Percentiles rank a stretch among this genome's conserved stretches.
Conservation (phyloP, 1,140 invertebrate genomes). For the Penaeus japonicus region DNA sequence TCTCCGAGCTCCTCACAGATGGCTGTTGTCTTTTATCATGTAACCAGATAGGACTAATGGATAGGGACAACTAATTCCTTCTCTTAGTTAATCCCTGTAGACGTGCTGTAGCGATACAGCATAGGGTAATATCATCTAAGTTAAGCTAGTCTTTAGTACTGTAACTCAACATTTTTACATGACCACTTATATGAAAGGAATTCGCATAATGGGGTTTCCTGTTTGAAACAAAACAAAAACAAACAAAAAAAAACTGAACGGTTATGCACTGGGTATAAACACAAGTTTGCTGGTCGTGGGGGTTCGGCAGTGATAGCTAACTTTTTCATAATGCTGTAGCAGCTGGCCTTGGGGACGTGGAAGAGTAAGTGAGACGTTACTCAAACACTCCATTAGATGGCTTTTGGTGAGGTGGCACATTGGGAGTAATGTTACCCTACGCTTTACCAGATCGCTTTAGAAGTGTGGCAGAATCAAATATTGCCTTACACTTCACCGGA, state of each 20-base stretch:
- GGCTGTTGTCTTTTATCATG: conserved; percentile 27
- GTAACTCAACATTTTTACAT: conserved; percentile 39
- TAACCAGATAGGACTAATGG: not conserved
- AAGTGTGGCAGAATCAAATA: too few species aligned
- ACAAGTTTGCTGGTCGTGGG: too few species aligned
- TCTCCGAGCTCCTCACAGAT: conserved; percentile 4
- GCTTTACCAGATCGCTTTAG: too few species aligned
- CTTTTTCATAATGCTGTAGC: too few species aligned
- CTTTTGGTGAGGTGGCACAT: too few species aligned
- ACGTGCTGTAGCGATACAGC: conserved; percentile 29
- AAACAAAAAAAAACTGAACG: not conserved
- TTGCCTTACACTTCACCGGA: too few species aligned
- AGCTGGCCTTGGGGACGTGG: too few species aligned
- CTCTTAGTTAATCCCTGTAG: conserved; percentile 33
- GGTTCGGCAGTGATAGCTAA: too few species aligned
- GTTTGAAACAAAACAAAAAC: not conserved
- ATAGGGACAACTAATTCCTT: conserved; percentile 40
- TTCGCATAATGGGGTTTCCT: conserved; percentile 2
- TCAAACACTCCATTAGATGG: too few species aligned
- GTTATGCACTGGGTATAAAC: too few species aligned
- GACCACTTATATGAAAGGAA: conserved; percentile 19
- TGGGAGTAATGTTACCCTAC: too few species aligned
- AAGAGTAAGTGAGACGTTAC: too few species aligned
- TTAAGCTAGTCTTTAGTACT: conserved; percentile 21
- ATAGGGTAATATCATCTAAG: conserved; percentile 17